Evolutionary conservation across 2,113 vertebrate species (phyloP).

Genomic region (Gavialis gangeticus): DNA sequence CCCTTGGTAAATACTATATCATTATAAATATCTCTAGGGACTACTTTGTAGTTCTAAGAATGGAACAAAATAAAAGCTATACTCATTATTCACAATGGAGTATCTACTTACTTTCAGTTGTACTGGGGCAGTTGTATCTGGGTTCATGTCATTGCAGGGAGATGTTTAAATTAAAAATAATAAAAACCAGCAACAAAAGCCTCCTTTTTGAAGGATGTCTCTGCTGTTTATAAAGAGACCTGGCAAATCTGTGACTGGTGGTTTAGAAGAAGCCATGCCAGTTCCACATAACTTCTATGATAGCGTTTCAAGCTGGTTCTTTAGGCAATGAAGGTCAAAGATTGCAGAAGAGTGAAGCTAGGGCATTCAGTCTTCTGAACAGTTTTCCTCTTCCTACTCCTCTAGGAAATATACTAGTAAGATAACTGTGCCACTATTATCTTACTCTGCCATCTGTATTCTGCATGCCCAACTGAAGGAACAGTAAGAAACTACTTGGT

Average conservation of each 20-base stretch:
- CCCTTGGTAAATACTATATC: not conserved
- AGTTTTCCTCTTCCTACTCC: not conserved
- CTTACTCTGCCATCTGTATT: not conserved
- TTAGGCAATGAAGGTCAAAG: not conserved
- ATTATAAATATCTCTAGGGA: fast-evolving
- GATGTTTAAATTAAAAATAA: not conserved
- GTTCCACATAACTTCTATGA: not conserved
- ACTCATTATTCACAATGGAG: fast-evolving
- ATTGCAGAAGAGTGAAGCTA: not conserved
- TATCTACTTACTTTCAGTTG: not conserved
- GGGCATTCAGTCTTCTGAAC: fast-evolving
- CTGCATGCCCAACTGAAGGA: fast-evolving
- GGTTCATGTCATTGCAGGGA: fast-evolving
- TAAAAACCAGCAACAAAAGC: not conserved
- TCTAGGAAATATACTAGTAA: not conserved
- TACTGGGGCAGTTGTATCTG: not conserved
- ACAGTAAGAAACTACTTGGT: fast-evolving
- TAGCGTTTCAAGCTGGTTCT: fast-evolving
- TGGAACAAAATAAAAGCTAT: fast-evolving
- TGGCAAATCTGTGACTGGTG: not conserved
- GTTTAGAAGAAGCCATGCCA: not conserved
- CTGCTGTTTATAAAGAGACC: fast-evolving
- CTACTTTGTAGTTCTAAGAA: not conserved
- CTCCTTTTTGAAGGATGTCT: not conserved
- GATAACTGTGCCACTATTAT: not conserved